Evolutionary conservation across 2,113 vertebrate genomes (phyloP).

Genomic region (Cichladusa arquata): DNA sequence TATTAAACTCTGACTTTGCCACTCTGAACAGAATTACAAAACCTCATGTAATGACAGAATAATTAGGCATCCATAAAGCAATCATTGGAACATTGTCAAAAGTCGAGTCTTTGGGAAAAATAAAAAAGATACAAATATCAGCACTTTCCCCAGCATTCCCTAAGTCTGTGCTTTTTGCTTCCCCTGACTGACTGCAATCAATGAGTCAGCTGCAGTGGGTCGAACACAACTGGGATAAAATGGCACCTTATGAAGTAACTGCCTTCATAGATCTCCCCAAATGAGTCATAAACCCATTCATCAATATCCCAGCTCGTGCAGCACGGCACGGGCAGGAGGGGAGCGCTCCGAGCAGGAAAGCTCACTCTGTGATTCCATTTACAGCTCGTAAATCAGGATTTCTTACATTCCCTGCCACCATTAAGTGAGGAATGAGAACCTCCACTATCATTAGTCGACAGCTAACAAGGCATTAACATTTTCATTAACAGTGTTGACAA

Average conservation of each 20-base stretch:
- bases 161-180: not conserved
- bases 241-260: constrained; percentile 68
- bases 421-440: constrained; percentile 4
- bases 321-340: not conserved
- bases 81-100: not conserved
- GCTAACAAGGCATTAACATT: constrained; percentile 57
- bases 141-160: not conserved
- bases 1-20: not conserved
- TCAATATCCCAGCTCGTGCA: constrained; percentile 47
- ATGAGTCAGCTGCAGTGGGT: constrained; percentile 59
- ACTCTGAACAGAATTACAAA: not conserved
- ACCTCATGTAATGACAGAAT: constrained; percentile 16
- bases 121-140: not conserved
- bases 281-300: constrained; percentile 66
- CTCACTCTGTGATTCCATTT: constrained; percentile 10
- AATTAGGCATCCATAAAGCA: constrained; percentile 29
- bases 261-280: constrained; percentile 67
- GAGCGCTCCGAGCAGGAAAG: constrained; percentile 21
- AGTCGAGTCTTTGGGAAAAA: not conserved
- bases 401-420: not conserved
- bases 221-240: constrained; percentile 61
- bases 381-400: constrained; percentile 47
- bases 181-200: constrained; percentile 50
- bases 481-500: not conserved
- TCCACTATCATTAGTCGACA: not conserved